Conservation (phyloP, 1,140 invertebrate species). For the Trypoxylus dichotomus region DNA sequence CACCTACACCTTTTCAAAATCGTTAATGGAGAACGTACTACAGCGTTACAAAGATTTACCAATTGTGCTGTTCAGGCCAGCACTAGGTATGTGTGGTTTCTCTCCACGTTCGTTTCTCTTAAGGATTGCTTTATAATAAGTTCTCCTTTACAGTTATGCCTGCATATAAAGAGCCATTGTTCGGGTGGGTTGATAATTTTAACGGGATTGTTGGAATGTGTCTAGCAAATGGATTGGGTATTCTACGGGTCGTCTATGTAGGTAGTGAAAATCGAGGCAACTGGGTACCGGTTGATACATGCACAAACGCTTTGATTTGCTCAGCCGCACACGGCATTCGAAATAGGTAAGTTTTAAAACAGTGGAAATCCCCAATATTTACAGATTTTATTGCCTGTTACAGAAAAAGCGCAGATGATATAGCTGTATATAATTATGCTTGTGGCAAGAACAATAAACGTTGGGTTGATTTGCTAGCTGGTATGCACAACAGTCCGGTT, state of each 20-base stretch:
- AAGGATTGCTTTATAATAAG: too few relatives aligned
- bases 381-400: too few relatives aligned
- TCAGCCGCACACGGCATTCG: background rate
- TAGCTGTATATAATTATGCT: background rate
- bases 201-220: background rate
- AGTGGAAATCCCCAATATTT: too few relatives aligned
- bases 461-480: background rate
- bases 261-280: background rate
- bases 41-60: background rate
- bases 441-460: background rate
- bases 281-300: background rate
- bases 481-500: too few relatives aligned
- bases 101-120: too few relatives aligned
- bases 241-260: background rate
- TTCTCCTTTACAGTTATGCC: background rate
- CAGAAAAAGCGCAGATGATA: background rate
- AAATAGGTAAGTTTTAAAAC: background rate
- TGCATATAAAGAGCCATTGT: background rate
- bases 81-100: background rate
- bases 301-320: background rate
- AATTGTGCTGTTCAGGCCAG: background rate
- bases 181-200: background rate
- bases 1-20: background rate
- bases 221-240: background rate
- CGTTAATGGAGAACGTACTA: background rate